A percentile compares a stretch with the other conserved stretches of the same genome.
Conservation (phyloP, 2,113 vertebrate genomes). For the Acinonyx jubatus region DNA sequence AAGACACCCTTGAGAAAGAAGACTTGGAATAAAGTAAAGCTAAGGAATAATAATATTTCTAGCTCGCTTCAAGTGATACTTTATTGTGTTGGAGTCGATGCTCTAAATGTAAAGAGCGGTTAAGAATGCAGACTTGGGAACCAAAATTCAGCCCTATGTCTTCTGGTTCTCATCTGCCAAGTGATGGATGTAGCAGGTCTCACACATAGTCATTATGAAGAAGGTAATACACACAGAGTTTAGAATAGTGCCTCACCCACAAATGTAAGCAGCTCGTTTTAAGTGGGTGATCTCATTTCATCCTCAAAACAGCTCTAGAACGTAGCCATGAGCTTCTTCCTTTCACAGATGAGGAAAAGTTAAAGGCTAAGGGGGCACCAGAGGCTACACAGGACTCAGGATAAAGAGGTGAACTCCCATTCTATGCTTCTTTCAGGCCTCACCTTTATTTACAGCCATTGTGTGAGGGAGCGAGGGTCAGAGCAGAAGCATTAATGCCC, state of each 20-base stretch:
- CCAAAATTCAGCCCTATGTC: not conserved
- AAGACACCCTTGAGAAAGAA: slow-evolving; percentile 35
- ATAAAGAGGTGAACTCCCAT: not conserved
- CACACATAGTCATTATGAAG: not conserved
- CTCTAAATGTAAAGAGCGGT: not conserved
- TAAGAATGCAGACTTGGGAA: slow-evolving; percentile 9
- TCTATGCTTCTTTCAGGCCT: not conserved
- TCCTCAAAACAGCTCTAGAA: not conserved
- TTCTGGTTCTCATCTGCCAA: not conserved
- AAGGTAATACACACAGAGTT: not conserved
- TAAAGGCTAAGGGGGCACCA: not conserved
- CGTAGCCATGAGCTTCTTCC: not conserved
- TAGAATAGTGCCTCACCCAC: not conserved
- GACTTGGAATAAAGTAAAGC: not conserved
- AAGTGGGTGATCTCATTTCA: not conserved
- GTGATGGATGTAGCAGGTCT: not conserved
- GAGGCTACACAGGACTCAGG: not conserved
- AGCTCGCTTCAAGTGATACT: not conserved
- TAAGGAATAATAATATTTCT: not conserved
- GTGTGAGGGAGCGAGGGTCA: not conserved
- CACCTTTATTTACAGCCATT: not conserved
- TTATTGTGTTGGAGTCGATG: not conserved
- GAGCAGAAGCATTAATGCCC: not conserved
- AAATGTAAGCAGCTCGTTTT: not conserved
- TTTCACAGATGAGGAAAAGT: not conserved